Evolutionary conservation across 37 sponge, comb jelly and placozoan species (phyloP), one percentile per base, ranked within the genome.

Genomic region (Ianthella basta): DNA sequence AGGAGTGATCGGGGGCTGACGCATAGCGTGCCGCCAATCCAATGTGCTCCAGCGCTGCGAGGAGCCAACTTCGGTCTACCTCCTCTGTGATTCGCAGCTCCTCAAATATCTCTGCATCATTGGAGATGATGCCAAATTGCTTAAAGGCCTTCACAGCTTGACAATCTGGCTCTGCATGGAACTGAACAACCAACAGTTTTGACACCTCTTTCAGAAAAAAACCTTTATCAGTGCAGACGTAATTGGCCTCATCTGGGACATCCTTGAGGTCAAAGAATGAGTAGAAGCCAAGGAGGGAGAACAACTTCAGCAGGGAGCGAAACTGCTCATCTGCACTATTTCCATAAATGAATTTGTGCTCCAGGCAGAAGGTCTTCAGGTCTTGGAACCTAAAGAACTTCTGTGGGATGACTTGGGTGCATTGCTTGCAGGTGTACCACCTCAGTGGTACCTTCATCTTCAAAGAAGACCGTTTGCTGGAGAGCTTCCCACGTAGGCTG

Each of bases 151-250:
- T 24, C 50, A 44, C 50, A 44, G 50, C 50, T 10, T 44, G 50
- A 44, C 50, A 44, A 3, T 8, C 8, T 44, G 50, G 50, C 6
- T 3, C 50, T 24, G 1, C 14, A 25, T 24, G 37, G 25, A 75
- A 75, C 78, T 40, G 78, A 39, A 75, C 40, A 14, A 53, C 37
- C 15, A 75, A 53, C 16, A 75, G 54, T 44, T 75, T 75, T 75
- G 78, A 75, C 54, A 75, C 54, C 37, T 75, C 78, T 50, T 24
- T 75, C 20, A 36, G 14, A 24, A 75, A 75, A 13, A 75, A 6
- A 1, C 44, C 40, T 24, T 24, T 44, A 41, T 75, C 78, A 23
- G 78, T 75, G 39, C 78, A 75, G 38, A 75, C 54, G 24, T 44
- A 75, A n/a, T 44, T 38, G 44, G 44, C n/a, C 44, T 40, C 78